Evolutionary conservation across 2,113 vertebrate genomes (phyloP), one percentile per base, ranked within the genome.

Genomic region (Solenodon paradoxus): DNA sequence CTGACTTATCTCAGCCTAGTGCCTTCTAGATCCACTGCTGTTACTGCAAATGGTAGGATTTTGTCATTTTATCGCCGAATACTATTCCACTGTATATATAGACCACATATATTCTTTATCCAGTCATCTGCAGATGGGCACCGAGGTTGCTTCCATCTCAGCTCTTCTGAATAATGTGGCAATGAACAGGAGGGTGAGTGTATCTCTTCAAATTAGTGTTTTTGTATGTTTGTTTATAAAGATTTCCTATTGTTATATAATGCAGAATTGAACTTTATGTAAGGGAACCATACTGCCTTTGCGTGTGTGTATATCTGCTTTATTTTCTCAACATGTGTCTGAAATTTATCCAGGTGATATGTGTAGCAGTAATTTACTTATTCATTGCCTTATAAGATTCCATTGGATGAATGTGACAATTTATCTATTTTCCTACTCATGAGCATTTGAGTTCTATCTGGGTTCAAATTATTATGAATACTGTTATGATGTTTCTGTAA

Each of bases 361-460:
- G 3, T 38, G 9, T 9, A 20, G 8, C 32, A 17, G 0, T 2
- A 24, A 5, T 16, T n/a, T 16, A 28, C 40, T 61, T 12, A 28
- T 45, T 64, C 38, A 68, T 22, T 45, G 8, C 4, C 40, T 66
- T 64, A 28, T 17, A 57, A 3, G 71, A 49, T 7, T 32, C 1
- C 35, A 42, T 10, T 53, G 8, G 66, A 35, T 83, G 13, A 49
- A 30, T 13, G 22, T 16, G 9, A 28, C 24, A 47, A 28, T 59
- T 79, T 66, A 17, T 24, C 9, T 5, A 7, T 26, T 86, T 92
- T 78, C n/a, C 57, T 69, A 30, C 13, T 40, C 19, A 16, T 19
- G 19, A n/a, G 63, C 26, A 20, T 55, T 94, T 82, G 17, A 28
- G 6, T 68, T 82, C 28, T 38, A 75, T 93, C 16, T 42, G 66